Base-by-base conservation (phyloP, 1,140 invertebrate species). In the Acyrthosiphon pisum region DNA sequence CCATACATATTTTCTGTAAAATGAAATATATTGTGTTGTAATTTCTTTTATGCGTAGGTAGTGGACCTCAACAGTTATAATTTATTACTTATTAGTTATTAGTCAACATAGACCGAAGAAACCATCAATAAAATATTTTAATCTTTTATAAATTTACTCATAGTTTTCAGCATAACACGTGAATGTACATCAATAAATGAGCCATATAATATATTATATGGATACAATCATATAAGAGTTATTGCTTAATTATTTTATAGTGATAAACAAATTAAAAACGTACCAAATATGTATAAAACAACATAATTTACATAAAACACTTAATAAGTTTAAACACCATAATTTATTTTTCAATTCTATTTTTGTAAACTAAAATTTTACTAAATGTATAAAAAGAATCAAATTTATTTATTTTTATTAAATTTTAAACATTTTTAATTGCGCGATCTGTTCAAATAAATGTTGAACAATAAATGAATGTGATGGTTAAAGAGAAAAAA, bases 21-120 rank as follows among this genome's bases (percentile, higher is more conserved):
- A 89, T 41, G 23, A 30, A 35, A 26, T 26, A 89, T 53, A n/a
- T n/a, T n/a, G 48, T n/a, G 35, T 37, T 35, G 44, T 50, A 20
- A n/a, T 89, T 89, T 87, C 20, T 48, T 87, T 87, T 87, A 87
- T 87, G 30, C 60, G 60, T 76, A 18, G 60, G 60, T 76, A 60
- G 56, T 76, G 60, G n/a, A 76, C 22, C 50, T n/a, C 35, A 35
- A 37, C 22, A 56, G 35, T 37, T 35, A 53, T 23, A 41, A 41
- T 4, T 2, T 41, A 41, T 41, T 53, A 53, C 22, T 53, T 22
- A 23, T 23, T 53, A 53, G 14, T 50, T 53, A 88, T 88, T 88
- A 37, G 20, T 88, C 46, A 50, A 88, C 18, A 26, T 2, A 88
- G 35, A n/a, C 30, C 14, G 20, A 87, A 87, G 22, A 87, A 87